Evolutionary conservation across 1,140 invertebrate genomes (phyloP), one percentile per base, ranked within the genome.

Genomic region (Pogonognathellus flavescens): DNA sequence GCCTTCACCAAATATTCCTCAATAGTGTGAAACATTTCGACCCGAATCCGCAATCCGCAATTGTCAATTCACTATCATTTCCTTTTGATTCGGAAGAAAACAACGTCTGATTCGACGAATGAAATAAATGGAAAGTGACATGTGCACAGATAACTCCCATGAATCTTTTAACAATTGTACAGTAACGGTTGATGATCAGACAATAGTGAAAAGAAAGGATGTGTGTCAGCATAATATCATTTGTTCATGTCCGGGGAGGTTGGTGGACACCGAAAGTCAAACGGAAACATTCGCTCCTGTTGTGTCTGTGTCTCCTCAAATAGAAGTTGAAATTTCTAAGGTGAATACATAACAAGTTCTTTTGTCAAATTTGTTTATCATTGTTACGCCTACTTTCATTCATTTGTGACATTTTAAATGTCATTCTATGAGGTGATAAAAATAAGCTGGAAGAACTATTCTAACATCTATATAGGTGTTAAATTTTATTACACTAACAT

Each of bases 71-170:
- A 41, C 6, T 41, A 41, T 6, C 31, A 6, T 1, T 41, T 6
- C 6, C 31, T 41, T 41, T 41, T 41, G 1, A 41, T 41, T 41
- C 2, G 31, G 31, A 41, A 41, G 31, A 41, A 3, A 41, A 41
- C 6, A 41, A 41, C 31, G 31, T 41, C 31, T 41, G 31, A 41
- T 41, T 41, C 20, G 22, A 66, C 62, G 25, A 76, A 76, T 76
- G 70, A 49, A 76, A 76, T 76, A 76, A 76, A 76, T 76, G 70
- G 70, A 76, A 76, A 76, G 70, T 50, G 41, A 76, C 49, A 76
- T 76, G 70, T 76, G 70, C 70, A 76, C 41, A 31, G 70, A 76
- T 76, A 76, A 76, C 31, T 76, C 70, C 70, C 70, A 76, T n/a
- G 70, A 76, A 76, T 16, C 70, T 49, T 76, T 49, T 50, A 76